A percentile compares a stretch with the other conserved stretches of the same genome.
These are phyloP conservation scores for Lochmaea capreae DNA, from an alignment of 2,888 invertebrate genomes.

Conservation along the genomic window DNA sequence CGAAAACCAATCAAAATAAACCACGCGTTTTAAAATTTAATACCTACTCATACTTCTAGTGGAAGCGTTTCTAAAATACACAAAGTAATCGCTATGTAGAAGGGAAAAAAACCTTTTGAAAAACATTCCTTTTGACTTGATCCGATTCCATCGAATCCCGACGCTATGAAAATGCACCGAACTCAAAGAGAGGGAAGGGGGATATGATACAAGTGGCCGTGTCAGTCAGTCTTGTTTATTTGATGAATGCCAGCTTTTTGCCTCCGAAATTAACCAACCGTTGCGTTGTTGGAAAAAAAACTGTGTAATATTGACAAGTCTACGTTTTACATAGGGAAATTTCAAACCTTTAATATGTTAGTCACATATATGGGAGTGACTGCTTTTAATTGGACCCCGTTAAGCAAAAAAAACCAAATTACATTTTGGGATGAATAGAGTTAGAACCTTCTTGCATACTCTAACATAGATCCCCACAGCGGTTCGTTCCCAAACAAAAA, in stretches of 20 bases:
- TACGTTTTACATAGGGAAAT: background rate
- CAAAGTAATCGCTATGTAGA: background rate
- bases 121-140: slow-evolving; percentile 17
- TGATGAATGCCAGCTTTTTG: slow-evolving; percentile 25
- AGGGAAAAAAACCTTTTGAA: slow-evolving; percentile 8
- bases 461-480: too few species aligned
- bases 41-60: background rate
- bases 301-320: background rate
- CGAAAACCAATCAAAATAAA: background rate
- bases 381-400: background rate
- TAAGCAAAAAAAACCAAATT: too few species aligned
- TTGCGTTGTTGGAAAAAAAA: slow-evolving; percentile 14
- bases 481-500: too few species aligned
- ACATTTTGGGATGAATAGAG: too few species aligned
- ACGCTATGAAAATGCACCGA: slow-evolving; percentile 2
- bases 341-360: background rate
- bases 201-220: slow-evolving; percentile 21
- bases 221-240: slow-evolving; percentile 27
- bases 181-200: background rate
- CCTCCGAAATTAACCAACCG: slow-evolving; percentile 27
- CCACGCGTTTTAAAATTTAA: background rate
- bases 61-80: slow-evolving; percentile 2
- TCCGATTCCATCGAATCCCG: slow-evolving; percentile 10
- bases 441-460: too few species aligned
- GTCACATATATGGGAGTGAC: background rate